phyloP scores from a whole-genome alignment of 2,797 vertebrate species.

The Remorina albescens region DNA sequence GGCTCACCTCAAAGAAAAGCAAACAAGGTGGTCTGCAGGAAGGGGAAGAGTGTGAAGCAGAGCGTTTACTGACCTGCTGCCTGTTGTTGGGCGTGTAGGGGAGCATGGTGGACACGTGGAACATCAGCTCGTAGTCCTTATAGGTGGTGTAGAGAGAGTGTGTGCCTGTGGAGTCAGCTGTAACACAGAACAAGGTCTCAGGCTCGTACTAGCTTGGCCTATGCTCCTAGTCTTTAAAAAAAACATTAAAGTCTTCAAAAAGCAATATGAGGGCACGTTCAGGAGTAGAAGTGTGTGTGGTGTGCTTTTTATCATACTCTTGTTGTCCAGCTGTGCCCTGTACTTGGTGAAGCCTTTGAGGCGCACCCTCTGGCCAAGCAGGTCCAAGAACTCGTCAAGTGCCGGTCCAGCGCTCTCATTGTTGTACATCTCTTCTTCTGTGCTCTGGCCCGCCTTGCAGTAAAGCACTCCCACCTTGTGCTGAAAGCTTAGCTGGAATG shows the following conservation, averaged over 20 bases:
- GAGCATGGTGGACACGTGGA: conserved; percentile 97
- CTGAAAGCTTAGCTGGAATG: conserved; percentile 95
- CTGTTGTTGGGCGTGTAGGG: conserved; percentile 97
- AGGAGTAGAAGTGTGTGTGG: conserved; percentile 26
- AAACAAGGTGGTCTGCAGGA: conserved; percentile 31
- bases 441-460: conserved; percentile 96
- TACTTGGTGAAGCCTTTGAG: conserved; percentile 97
- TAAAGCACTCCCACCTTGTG: conserved; percentile 98
- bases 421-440: conserved; percentile 99
- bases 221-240: conserved; percentile 5
- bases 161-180: conserved; percentile 96
- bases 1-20: conserved; percentile 16
- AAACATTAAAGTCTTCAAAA: background rate
- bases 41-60: background rate
- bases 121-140: conserved; percentile 99
- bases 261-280: conserved; percentile 20
- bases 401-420: conserved; percentile 94
- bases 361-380: conserved; percentile 95
- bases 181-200: conserved; percentile 55
- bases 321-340: conserved; percentile 97
- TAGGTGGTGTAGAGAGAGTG: conserved; percentile 99
- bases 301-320: conserved; percentile 87
- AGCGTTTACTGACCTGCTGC: conserved; percentile 90
- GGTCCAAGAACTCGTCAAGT: conserved; percentile 96
- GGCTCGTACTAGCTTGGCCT: conserved; percentile 6